Conservation (phyloP, 1,140 invertebrate species). For the Drosophila hydei region DNA sequence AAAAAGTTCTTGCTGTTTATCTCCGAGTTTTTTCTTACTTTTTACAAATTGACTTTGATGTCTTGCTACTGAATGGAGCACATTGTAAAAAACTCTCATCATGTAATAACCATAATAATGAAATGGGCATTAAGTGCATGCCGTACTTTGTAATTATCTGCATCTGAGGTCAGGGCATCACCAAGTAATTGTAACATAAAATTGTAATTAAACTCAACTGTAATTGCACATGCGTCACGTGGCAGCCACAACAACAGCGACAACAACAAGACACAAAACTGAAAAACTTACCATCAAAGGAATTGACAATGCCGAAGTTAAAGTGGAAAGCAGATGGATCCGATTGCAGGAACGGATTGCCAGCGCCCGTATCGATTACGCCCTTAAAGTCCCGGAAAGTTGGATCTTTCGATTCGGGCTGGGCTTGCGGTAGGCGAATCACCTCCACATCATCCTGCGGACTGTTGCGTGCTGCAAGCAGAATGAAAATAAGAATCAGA, state of each 20-base stretch:
- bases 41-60: too few relatives aligned
- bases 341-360: slow-evolving; percentile 70
- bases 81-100: slow-evolving; percentile 12
- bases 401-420: slow-evolving; percentile 36
- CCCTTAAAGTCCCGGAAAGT: slow-evolving; percentile 73
- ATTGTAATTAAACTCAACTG: slow-evolving; percentile 47
- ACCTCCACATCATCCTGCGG: slow-evolving; percentile 77
- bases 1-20: too few relatives aligned
- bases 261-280: slow-evolving; percentile 1
- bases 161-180: neutral
- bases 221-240: slow-evolving; percentile 27
- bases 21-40: neutral
- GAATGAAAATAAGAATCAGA: slow-evolving; percentile 13
- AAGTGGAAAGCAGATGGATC: slow-evolving; percentile 54
- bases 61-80: neutral
- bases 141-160: slow-evolving; percentile 16
- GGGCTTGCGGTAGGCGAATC: slow-evolving; percentile 51
- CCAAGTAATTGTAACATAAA: slow-evolving; percentile 26
- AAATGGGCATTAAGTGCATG: slow-evolving; percentile 54
- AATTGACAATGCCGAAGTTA: slow-evolving; percentile 64
- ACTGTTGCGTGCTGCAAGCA: slow-evolving; percentile 59
- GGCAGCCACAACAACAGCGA: slow-evolving; percentile 2
- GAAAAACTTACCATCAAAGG: slow-evolving; percentile 72
- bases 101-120: slow-evolving; percentile 52
- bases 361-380: slow-evolving; percentile 75